A percentile compares a stretch with the other conserved stretches of the same genome.
Conservation (phyloP, 2,797 vertebrate species). For the Enteromius thamalakanensis region DNA sequence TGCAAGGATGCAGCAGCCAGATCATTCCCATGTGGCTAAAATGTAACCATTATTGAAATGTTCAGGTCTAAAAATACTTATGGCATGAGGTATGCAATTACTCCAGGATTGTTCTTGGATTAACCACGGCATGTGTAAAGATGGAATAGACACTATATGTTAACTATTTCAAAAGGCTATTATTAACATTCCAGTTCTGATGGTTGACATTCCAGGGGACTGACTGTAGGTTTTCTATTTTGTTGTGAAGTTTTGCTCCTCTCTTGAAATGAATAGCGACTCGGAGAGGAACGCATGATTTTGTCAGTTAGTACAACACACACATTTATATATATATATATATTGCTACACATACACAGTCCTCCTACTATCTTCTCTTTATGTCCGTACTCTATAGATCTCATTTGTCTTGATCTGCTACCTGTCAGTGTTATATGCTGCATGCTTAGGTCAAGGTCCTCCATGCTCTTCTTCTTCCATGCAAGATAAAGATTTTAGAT, state of each 20-base stretch:
- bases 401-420: neutral
- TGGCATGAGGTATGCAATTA: conserved; percentile 39
- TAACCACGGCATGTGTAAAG: conserved; percentile 28
- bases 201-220: conserved; percentile 4
- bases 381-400: neutral
- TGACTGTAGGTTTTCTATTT: conserved; percentile 7
- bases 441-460: neutral
- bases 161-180: conserved; percentile 12
- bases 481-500: neutral
- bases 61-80: conserved; percentile 51
- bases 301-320: neutral
- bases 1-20: conserved; percentile 19
- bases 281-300: neutral
- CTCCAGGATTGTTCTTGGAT: conserved; percentile 40
- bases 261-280: neutral
- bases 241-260: neutral
- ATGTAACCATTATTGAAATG: conserved; percentile 39
- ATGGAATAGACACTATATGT: conserved; percentile 8
- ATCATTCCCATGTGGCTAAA: conserved; percentile 16
- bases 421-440: neutral
- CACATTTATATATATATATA: neutral
- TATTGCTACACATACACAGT: neutral
- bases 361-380: neutral
- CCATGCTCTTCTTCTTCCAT: neutral
- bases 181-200: conserved; percentile 28